phyloP scores from a whole-genome alignment of 2,888 invertebrate genomes.

The Muschampia plurimacula region DNA sequence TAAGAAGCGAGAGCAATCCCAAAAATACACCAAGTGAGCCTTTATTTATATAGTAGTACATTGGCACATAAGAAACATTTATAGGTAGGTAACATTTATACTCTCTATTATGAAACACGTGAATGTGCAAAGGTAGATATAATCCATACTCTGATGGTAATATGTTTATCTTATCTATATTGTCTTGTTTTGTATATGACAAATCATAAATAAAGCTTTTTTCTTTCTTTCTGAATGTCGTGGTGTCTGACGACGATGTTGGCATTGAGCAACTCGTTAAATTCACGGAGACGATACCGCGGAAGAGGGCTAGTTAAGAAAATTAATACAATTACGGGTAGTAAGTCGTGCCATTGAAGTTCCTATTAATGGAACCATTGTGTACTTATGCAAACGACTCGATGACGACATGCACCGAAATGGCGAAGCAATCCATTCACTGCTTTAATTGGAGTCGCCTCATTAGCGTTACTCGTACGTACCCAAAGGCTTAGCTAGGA shows the following conservation, averaged over 20 bases:
- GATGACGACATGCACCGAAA: slow-evolving; percentile 51
- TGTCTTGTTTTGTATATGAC: no score
- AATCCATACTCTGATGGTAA: no score
- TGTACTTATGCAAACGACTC: slow-evolving; percentile 47
- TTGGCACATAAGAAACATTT: no score
- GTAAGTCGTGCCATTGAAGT: slow-evolving; percentile 37
- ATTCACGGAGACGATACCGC: slow-evolving; percentile 31
- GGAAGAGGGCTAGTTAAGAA: slow-evolving; percentile 34
- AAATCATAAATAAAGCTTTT: no score
- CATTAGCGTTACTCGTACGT: slow-evolving; percentile 43
- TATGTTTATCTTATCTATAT: no score
- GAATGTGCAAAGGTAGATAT: no score
- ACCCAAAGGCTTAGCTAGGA: not conserved
- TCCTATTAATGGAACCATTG: slow-evolving; percentile 44
- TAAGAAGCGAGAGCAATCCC: no score
- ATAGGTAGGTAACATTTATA: no score
- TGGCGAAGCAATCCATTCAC: slow-evolving; percentile 51
- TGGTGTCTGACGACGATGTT: slow-evolving; percentile 9
- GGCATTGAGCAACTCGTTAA: slow-evolving; percentile 33
- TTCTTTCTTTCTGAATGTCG: not conserved
- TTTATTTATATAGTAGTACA: no score
- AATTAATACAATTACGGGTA: slow-evolving; percentile 37
- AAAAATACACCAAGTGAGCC: no score
- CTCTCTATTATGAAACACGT: no score
- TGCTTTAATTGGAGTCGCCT: slow-evolving; percentile 56